Percentiles rank a stretch among this genome's conserved stretches.
phyloP scores from a whole-genome alignment of 2,888 invertebrate species.

The Campoletis raptor region DNA sequence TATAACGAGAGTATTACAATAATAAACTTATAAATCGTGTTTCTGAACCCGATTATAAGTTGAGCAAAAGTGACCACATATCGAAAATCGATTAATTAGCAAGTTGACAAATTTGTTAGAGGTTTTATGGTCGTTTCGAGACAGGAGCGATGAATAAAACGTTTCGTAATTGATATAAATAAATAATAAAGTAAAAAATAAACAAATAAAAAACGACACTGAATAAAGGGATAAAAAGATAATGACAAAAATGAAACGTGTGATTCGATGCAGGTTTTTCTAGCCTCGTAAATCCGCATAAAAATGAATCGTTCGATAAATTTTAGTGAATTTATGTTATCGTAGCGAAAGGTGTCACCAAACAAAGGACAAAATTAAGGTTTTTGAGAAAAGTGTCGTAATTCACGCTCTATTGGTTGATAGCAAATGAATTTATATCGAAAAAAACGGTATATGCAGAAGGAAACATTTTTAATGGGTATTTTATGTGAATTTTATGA shows the following conservation, averaged over 20 bases:
- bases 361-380: background rate
- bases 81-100: conserved; percentile 15
- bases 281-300: background rate
- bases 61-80: background rate
- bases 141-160: background rate
- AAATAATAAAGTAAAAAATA: background rate
- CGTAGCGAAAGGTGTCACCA: background rate
- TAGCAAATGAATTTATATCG: background rate
- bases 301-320: background rate
- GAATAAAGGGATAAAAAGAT: background rate
- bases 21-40: conserved; percentile 14
- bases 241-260: background rate
- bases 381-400: background rate
- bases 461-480: conserved; percentile 16
- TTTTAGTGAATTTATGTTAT: background rate
- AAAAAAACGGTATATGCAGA: background rate
- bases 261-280: background rate
- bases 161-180: background rate
- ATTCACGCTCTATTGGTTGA: background rate
- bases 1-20: background rate
- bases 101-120: background rate
- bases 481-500: conserved; percentile 49
- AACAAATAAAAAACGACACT: background rate
- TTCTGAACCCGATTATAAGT: conserved; percentile 3
- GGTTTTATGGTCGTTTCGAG: background rate